phyloP scores from a whole-genome alignment of 2,113 vertebrate genomes.

The Archocentrus centrarchus region DNA sequence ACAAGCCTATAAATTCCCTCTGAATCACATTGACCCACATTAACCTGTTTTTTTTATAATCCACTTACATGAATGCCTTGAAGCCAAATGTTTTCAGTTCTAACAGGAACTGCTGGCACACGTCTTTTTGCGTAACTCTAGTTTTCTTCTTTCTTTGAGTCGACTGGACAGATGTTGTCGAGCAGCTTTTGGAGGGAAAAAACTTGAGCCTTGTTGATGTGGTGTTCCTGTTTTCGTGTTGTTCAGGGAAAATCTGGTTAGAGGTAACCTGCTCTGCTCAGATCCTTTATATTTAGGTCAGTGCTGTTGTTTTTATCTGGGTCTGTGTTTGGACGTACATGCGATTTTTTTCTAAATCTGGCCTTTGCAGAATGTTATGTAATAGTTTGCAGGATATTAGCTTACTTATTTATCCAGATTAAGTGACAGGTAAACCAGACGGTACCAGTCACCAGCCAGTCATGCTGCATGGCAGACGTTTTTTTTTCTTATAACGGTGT shows the following conservation, averaged over 20 bases:
- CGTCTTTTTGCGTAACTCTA: neutral
- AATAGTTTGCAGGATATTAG: neutral
- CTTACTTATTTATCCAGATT: neutral
- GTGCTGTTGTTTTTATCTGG: neutral
- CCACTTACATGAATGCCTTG: neutral
- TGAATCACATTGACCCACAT: constrained; percentile 40
- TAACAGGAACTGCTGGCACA: neutral
- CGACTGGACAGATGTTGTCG: constrained; percentile 42
- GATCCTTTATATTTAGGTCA: neutral
- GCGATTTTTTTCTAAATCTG: neutral
- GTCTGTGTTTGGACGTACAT: neutral
- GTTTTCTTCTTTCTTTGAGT: neutral
- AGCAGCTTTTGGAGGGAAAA: neutral
- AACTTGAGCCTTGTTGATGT: neutral
- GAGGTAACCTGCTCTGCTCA: constrained; percentile 20
- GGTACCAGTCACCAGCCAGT: neutral
- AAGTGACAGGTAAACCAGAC: neutral
- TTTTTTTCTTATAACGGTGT: constrained; percentile 21
- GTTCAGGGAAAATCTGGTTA: constrained; percentile 52
- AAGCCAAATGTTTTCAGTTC: neutral
- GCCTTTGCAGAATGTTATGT: neutral
- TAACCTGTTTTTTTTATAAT: neutral
- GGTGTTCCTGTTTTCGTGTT: constrained; percentile 29
- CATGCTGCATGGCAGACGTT: neutral
- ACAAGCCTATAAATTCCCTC: neutral